A percentile compares a stretch with the other conserved stretches of the same genome.
These are phyloP conservation scores for Ylistrum balloti DNA, from an alignment of 1,140 invertebrate genomes.

Conservation along the genomic window DNA sequence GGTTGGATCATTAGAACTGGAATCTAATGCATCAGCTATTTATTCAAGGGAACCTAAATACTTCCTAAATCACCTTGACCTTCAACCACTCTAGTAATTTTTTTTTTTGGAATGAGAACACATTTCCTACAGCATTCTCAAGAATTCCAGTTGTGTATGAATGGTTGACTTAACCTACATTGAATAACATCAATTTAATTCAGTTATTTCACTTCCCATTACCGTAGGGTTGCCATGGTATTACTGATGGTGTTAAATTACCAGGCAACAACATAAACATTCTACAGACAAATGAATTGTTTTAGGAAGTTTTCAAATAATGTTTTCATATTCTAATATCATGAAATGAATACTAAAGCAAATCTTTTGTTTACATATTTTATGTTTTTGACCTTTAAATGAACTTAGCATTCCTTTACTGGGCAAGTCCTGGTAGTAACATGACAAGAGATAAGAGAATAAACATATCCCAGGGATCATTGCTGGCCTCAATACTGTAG, in stretches of 20 bases:
- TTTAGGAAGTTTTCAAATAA: neutral
- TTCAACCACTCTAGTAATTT: neutral
- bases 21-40: neutral
- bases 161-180: constrained; percentile 33
- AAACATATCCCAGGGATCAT: too few species aligned
- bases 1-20: neutral
- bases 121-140: neutral
- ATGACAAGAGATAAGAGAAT: neutral
- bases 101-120: neutral
- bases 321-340: neutral
- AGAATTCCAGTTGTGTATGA: neutral
- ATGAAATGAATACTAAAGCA: neutral
- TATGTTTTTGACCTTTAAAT: neutral
- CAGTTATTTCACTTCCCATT: neutral
- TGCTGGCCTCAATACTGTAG: too few species aligned
- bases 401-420: neutral
- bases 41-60: neutral
- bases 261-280: neutral
- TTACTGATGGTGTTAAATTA: neutral
- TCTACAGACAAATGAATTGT: neutral
- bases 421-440: too few species aligned
- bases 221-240: neutral
- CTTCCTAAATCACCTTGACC: neutral
- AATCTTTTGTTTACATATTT: neutral
- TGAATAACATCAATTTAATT: constrained; percentile 4